A percentile compares a stretch with the other conserved stretches of the same genome.
Evolutionary conservation across 2,113 vertebrate genomes (phyloP).

Genomic region (Montifringilla adamsi): DNA sequence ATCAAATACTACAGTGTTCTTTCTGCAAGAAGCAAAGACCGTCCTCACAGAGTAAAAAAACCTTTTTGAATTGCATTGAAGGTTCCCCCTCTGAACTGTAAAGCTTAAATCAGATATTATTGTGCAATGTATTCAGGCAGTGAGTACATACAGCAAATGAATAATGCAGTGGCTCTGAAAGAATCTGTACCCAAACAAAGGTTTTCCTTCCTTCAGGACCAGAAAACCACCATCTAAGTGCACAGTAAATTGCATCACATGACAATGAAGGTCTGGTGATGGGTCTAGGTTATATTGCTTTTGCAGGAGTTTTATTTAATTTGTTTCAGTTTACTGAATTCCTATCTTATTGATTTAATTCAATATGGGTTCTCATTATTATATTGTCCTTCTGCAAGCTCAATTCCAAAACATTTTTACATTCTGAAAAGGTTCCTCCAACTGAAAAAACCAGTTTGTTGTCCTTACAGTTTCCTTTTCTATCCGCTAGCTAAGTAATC

Average conservation of each 20-base stretch:
- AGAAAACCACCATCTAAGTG: neutral
- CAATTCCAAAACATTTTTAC: neutral
- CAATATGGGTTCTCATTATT: neutral
- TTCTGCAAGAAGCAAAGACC: neutral
- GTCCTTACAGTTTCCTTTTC: neutral
- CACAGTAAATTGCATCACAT: neutral
- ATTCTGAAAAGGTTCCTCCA: neutral
- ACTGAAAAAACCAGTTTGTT: neutral
- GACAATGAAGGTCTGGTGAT: neutral
- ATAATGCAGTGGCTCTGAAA: neutral
- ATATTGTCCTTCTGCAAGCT: neutral
- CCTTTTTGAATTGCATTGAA: neutral
- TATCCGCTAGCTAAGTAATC: neutral
- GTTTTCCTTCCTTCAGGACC: neutral
- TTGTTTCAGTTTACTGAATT: conserved; percentile 9
- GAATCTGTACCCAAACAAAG: neutral
- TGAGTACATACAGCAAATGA: neutral
- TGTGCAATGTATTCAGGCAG: neutral
- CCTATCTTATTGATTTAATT: neutral
- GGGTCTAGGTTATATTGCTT: neutral
- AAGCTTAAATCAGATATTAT: neutral
- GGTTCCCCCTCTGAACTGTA: neutral
- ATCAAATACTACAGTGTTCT: neutral
- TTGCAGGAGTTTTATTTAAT: neutral
- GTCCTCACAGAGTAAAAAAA: neutral